Percentiles rank a stretch among this genome's conserved stretches.
phyloP scores from a whole-genome alignment of 2,888 invertebrate species.

The Elysia crispata region DNA sequence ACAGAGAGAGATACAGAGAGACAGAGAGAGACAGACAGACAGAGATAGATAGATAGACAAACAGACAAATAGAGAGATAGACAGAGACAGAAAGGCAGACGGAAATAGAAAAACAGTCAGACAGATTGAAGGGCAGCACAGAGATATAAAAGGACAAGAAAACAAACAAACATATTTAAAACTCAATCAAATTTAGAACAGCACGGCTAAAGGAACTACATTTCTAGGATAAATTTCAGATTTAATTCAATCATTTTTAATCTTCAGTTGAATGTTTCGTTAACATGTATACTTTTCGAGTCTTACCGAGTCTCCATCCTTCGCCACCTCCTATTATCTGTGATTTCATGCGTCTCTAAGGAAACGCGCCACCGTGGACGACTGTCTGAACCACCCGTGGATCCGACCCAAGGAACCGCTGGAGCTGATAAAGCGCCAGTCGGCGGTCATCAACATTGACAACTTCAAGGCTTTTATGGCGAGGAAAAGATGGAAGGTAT shows the following conservation, averaged over 20 bases:
- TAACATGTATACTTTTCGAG: no score
- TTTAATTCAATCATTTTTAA: no score
- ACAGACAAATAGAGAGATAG: background rate
- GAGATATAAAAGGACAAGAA: background rate
- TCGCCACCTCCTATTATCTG: no score
- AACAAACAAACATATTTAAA: background rate
- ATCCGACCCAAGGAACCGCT: slow-evolving; percentile 78
- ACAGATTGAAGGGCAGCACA: background rate
- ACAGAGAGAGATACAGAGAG: slow-evolving; percentile 4
- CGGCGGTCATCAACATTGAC: slow-evolving; percentile 78
- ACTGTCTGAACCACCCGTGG: slow-evolving; percentile 83
- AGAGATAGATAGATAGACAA: background rate
- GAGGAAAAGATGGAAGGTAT: slow-evolving; percentile 79
- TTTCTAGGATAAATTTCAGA: no score
- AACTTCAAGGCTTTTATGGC: slow-evolving; percentile 79
- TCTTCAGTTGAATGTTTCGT: no score
- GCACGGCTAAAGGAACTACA: no score
- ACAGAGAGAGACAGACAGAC: background rate
- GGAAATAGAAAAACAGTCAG: background rate
- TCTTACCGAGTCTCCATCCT: no score
- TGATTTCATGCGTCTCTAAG: slow-evolving; percentile 69
- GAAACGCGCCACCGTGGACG: slow-evolving; percentile 81
- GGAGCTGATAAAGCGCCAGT: slow-evolving; percentile 70
- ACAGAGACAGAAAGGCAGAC: background rate
- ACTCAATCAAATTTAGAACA: no score